Percentiles rank a stretch among this genome's conserved stretches.
These are phyloP conservation scores for Rosalia funebris DNA, from an alignment of 2,888 invertebrate species.

Conservation along the genomic window DNA sequence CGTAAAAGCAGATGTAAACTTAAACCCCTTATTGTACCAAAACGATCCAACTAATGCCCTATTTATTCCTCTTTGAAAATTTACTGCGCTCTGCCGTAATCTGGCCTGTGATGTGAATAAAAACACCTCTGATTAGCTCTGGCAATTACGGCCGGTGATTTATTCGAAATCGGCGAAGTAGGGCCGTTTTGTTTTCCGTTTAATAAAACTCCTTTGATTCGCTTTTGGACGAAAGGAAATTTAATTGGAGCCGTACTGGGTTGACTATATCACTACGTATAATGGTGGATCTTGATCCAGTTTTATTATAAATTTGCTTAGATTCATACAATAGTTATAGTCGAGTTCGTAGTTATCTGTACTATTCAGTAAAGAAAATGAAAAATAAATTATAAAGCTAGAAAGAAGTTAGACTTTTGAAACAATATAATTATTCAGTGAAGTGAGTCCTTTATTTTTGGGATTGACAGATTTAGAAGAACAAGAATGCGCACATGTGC, in stretches of 20 bases:
- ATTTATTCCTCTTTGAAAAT: constrained; percentile 15
- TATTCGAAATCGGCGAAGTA: constrained; percentile 8
- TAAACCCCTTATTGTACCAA: constrained; percentile 13
- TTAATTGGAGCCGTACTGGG: not conserved
- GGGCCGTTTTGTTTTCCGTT: constrained; percentile 10
- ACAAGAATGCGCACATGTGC: no score
- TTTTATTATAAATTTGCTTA: no score
- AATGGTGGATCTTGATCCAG: no score
- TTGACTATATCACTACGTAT: no score
- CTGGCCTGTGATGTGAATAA: constrained; percentile 13
- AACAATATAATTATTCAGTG: no score
- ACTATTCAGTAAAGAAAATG: no score
- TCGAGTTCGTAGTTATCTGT: no score
- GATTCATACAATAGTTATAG: no score
- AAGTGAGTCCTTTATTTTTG: no score
- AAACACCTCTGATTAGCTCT: constrained; percentile 18
- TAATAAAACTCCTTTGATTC: constrained; percentile 11
- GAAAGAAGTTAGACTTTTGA: no score
- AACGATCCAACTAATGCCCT: constrained; percentile 15
- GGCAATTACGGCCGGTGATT: constrained; percentile 18
- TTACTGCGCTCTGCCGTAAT: constrained; percentile 14
- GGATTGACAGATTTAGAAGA: no score
- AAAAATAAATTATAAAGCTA: no score
- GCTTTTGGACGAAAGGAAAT: not conserved
- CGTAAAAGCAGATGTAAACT: constrained; percentile 20